Evolutionary conservation across 2,888 invertebrate species (phyloP).

Genomic region (Perizoma flavofasciatum): DNA sequence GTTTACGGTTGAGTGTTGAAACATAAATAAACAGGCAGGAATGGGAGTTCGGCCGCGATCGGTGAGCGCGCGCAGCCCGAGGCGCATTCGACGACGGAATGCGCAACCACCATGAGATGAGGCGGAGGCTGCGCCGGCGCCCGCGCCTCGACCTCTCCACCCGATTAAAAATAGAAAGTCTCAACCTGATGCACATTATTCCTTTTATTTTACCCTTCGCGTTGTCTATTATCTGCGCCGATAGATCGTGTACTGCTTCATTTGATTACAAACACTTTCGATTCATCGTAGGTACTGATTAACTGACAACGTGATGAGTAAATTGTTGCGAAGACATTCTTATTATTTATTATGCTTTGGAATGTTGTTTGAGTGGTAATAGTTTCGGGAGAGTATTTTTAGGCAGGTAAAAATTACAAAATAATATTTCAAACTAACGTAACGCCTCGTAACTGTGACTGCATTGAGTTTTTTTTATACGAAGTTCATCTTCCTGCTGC

Average conservation of each 20-base stretch:
- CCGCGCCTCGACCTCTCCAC: constrained; percentile 72
- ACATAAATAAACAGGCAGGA: constrained; percentile 59
- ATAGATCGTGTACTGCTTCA: constrained; percentile 61
- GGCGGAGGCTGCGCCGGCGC: constrained; percentile 69
- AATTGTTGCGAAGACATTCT: constrained; percentile 36
- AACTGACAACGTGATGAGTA: constrained; percentile 35
- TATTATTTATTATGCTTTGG: constrained; percentile 32
- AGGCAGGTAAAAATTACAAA: not conserved
- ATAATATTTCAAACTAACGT: not conserved
- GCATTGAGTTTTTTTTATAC: no score
- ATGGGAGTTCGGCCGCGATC: constrained; percentile 45
- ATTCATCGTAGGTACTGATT: constrained; percentile 43
- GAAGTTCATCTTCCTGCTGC: no score
- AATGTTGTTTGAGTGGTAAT: constrained; percentile 23
- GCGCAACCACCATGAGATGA: constrained; percentile 66
- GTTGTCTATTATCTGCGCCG: constrained; percentile 66
- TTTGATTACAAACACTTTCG: constrained; percentile 64
- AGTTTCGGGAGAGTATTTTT: constrained; percentile 10
- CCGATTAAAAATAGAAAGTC: constrained; percentile 82
- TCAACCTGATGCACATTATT: constrained; percentile 66
- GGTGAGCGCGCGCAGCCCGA: constrained; percentile 70
- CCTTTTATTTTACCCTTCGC: constrained; percentile 77
- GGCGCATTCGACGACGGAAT: constrained; percentile 77
- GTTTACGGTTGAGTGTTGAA: constrained; percentile 34
- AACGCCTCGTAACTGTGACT: not conserved